phyloP scores from a whole-genome alignment of 2,888 invertebrate species.

The Osedax fenrisi region DNA sequence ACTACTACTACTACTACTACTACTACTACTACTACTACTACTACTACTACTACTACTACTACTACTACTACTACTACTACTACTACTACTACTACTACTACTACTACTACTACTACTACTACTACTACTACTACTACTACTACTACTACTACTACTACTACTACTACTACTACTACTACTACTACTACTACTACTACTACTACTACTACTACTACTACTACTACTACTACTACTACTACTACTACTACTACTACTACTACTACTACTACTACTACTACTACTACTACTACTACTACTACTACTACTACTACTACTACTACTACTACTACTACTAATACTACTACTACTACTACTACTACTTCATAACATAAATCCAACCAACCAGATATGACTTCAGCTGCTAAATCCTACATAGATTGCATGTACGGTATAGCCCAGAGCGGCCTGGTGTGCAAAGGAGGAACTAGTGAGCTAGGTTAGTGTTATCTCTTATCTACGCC shows the following conservation, averaged over 20 bases:
- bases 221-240: background rate
- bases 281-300: no score
- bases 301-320: no score
- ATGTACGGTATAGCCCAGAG: slow-evolving; percentile 35
- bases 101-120: slow-evolving; percentile 19
- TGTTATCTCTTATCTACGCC: no score
- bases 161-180: slow-evolving; percentile 17
- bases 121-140: slow-evolving; percentile 17
- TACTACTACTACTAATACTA: no score
- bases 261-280: background rate
- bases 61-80: slow-evolving; percentile 18
- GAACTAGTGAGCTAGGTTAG: slow-evolving; percentile 38
- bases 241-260: background rate
- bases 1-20: no score
- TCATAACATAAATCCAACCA: no score
- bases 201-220: slow-evolving; percentile 17
- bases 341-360: no score
- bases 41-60: slow-evolving; percentile 13
- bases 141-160: slow-evolving; percentile 21
- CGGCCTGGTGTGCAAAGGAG: slow-evolving; percentile 36
- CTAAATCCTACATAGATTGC: slow-evolving; percentile 36
- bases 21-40: no score
- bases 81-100: slow-evolving; percentile 13
- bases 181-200: slow-evolving; percentile 17
- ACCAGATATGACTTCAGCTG: slow-evolving; percentile 32